Evolutionary conservation across 92 coral and sea anemone species (phyloP).

Genomic region (Pocillopora meandrina): DNA sequence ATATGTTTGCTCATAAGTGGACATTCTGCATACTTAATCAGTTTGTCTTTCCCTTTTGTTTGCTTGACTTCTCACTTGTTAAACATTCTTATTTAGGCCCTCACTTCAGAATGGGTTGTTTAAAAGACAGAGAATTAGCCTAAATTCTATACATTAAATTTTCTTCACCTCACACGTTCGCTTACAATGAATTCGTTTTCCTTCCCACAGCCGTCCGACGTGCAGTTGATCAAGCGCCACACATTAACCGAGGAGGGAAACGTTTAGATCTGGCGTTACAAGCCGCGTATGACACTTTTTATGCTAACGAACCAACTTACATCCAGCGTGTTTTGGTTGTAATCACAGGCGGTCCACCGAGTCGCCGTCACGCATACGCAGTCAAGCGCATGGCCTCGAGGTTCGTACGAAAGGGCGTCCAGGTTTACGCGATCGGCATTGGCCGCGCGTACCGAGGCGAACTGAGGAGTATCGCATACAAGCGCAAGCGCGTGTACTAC

Average conservation of each 20-base stretch:
- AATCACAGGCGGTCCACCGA: conserved; percentile 71
- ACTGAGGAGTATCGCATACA: conserved; percentile 69
- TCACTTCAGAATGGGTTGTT: no score
- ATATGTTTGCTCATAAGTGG: no score
- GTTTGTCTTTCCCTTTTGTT: no score
- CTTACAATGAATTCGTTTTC: neutral
- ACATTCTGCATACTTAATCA: no score
- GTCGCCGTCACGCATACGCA: conserved; percentile 56
- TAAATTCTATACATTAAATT: no score
- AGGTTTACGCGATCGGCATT: conserved; percentile 67
- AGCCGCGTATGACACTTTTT: conserved; percentile 60
- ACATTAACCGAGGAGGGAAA: conserved; percentile 69
- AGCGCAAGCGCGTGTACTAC: conserved; percentile 68
- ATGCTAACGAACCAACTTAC: conserved; percentile 71
- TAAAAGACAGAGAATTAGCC: no score
- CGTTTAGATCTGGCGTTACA: conserved; percentile 73
- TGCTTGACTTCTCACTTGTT: no score
- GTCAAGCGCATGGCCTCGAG: conserved; percentile 60
- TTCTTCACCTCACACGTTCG: no score
- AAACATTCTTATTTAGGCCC: no score
- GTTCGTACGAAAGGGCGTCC: conserved; percentile 70
- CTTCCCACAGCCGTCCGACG: conserved; percentile 47
- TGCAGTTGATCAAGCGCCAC: conserved; percentile 59
- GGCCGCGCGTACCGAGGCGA: conserved; percentile 66
- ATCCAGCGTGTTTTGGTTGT: conserved; percentile 80